Percentiles rank a stretch among this genome's conserved stretches.
Evolutionary conservation across 2,113 vertebrate species (phyloP).

Genomic region (Perca schrenkii): DNA sequence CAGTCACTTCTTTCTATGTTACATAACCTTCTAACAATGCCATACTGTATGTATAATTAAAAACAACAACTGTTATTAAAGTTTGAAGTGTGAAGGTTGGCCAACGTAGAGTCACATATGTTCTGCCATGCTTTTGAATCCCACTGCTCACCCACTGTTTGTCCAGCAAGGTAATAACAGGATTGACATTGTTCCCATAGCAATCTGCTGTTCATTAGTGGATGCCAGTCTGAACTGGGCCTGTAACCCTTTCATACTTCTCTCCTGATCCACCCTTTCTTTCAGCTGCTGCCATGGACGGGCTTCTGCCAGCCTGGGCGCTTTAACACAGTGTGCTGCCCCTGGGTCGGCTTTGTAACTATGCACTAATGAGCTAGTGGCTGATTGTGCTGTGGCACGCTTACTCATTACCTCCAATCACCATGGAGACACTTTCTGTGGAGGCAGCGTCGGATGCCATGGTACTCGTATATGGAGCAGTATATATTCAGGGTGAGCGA

Average conservation of each 20-base stretch:
- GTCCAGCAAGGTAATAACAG: slow-evolving; percentile 65
- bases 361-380: slow-evolving; percentile 70
- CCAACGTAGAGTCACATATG: slow-evolving; percentile 43
- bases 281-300: slow-evolving; percentile 45
- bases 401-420: slow-evolving; percentile 62
- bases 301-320: slow-evolving; percentile 58
- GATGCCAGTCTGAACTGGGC: slow-evolving; percentile 42
- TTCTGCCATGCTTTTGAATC: slow-evolving; percentile 30
- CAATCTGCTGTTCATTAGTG: slow-evolving; percentile 72
- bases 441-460: slow-evolving; percentile 55
- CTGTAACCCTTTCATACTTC: slow-evolving; percentile 47
- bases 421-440: slow-evolving; percentile 68
- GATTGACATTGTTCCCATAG: slow-evolving; percentile 68
- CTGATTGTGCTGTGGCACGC: slow-evolving; percentile 70
- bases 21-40: slow-evolving; percentile 9
- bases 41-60: slow-evolving; percentile 5
- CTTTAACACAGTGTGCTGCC: slow-evolving; percentile 49
- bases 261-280: slow-evolving; percentile 28
- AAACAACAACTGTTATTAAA: slow-evolving; percentile 48
- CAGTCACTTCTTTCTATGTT: background rate
- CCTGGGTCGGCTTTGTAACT: slow-evolving; percentile 71
- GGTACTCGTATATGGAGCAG: slow-evolving; percentile 37
- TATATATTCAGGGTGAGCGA: slow-evolving; percentile 38
- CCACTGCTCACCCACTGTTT: slow-evolving; percentile 56
- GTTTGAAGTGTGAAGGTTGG: slow-evolving; percentile 3